Base-by-base conservation (phyloP, 2,113 vertebrate species). In the Rallus limicola region DNA sequence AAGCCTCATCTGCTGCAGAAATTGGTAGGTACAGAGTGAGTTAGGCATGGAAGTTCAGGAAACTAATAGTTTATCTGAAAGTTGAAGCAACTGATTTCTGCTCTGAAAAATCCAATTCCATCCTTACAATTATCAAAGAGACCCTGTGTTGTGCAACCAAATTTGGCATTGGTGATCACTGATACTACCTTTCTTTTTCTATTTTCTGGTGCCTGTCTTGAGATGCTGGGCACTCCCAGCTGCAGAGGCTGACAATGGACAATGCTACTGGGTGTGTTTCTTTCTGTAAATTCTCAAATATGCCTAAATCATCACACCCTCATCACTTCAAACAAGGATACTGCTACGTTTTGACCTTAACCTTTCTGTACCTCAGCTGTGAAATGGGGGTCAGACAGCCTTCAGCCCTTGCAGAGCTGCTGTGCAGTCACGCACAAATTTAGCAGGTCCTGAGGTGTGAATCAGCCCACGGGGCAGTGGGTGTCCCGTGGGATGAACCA, bases 271-370 rank as follows among this genome's bases (percentile, higher is more conserved):
- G 62, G 58, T 48, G 63, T 85, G 65, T 87, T 89, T 82, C 11
- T 1, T 48, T 31, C 26, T 64, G 9, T 85, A 15, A 68, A 21
- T 38, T 60, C 48, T 48, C 65, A 85, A 64, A 76, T 52, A 48
- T 4, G 17, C 36, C 81, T 46, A 71, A 68, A 78, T 78, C 52
- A 71, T 71, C 65, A 64, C 33, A 59, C 11, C 23, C 13, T 70
- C 42, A 33, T 52, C 0, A 0, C 23, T 71, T 82, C 53, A 64
- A 36, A 64, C 0, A 0, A 84, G 56, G 23, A 90, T 71, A 62
- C 3, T n/a, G 26, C 10, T 67, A 23, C 60, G n/a, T 94, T 95
- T 82, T 91, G 87, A 76, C 70, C 65, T 96, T 16, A 56, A 14
- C 5, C 6, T 90, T 69, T 63, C 58, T 21, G 19, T 34, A 15